These are phyloP conservation scores for Stomorhina lunata DNA, from an alignment of 2,888 invertebrate genomes.

Conservation along the genomic window DNA sequence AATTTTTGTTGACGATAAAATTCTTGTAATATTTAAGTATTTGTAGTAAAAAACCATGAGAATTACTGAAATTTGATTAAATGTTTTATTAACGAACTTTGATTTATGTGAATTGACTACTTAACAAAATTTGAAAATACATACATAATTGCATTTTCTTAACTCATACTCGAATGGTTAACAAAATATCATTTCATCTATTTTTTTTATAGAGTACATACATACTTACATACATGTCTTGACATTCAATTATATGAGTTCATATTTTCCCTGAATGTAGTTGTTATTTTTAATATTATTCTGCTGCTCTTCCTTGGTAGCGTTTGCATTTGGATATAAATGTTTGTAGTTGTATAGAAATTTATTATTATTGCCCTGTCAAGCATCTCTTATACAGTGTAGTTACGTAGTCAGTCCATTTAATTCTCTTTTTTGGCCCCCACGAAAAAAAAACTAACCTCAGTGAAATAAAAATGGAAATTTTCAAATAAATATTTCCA, in stretches of 20 bases:
- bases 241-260: neutral
- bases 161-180: neutral
- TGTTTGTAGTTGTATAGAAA: constrained; percentile 53
- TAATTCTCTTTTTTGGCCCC: constrained; percentile 52
- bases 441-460: constrained; percentile 38
- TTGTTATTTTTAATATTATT: constrained; percentile 6
- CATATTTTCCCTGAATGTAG: constrained; percentile 36
- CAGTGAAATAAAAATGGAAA: constrained; percentile 43
- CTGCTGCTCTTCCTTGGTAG: neutral
- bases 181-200: constrained; percentile 8
- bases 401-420: constrained; percentile 46
- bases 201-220: constrained; percentile 16
- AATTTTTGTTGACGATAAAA: too few relatives aligned
- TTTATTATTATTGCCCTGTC: constrained; percentile 66
- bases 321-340: constrained; percentile 27
- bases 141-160: neutral
- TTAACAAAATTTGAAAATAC: neutral
- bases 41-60: too few relatives aligned
- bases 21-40: too few relatives aligned
- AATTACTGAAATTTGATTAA: neutral
- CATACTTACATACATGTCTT: neutral
- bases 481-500: constrained; percentile 6
- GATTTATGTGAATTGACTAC: neutral
- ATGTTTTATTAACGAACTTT: neutral
- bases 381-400: constrained; percentile 49